These are phyloP conservation scores for Macropus fuliginosus DNA, from an alignment of 2,797 vertebrate species.

Conservation along the genomic window DNA sequence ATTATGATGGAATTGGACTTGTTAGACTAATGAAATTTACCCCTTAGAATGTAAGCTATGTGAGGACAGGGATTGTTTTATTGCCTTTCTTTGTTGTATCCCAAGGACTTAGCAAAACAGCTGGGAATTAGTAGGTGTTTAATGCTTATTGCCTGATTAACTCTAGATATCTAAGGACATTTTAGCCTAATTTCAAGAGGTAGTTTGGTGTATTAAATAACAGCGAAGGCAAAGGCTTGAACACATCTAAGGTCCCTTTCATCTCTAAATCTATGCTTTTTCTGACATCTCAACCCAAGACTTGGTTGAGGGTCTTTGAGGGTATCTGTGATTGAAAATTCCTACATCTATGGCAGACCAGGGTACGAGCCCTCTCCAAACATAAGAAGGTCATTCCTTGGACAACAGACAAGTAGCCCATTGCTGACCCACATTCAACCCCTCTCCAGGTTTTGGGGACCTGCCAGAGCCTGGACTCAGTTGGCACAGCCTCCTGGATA, in stretches of 20 bases:
- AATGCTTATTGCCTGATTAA: neutral
- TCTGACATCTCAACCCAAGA: neutral
- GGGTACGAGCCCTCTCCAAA: neutral
- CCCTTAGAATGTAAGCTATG: neutral
- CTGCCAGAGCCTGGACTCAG: neutral
- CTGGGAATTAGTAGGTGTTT: neutral
- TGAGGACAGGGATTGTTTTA: neutral
- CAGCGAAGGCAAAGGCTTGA: neutral
- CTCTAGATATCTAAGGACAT: neutral
- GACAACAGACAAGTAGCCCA: neutral
- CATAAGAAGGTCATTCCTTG: neutral
- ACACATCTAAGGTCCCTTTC: neutral
- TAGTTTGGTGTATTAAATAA: neutral
- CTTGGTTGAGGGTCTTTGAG: neutral
- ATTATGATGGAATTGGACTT: neutral
- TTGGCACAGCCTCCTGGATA: neutral
- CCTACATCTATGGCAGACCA: neutral
- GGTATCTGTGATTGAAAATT: neutral
- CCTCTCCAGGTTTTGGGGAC: neutral
- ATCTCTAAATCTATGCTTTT: neutral
- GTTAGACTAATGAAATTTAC: neutral
- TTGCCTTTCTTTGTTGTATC: neutral
- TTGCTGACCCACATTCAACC: neutral
- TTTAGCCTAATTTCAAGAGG: neutral
- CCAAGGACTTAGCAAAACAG: neutral